Conservation (phyloP, 2,888 invertebrate species). For the Anarsia innoxiella region DNA sequence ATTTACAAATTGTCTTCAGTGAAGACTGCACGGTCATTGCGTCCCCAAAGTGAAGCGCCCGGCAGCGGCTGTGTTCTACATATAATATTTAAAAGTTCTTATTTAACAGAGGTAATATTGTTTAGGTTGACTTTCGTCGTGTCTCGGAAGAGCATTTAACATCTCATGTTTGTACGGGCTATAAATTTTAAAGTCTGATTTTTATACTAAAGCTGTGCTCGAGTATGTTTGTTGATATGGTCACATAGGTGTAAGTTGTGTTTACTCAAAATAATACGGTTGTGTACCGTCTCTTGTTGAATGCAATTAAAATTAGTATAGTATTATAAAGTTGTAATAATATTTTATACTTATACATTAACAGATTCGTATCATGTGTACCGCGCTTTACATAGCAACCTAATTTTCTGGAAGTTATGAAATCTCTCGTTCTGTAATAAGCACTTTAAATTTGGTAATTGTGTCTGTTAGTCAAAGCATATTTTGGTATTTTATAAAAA, state of each 20-base stretch:
- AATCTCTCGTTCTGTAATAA: slow-evolving; percentile 25
- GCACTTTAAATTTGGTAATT: slow-evolving; percentile 34
- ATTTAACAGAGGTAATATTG: slow-evolving; percentile 51
- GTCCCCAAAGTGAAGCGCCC: neutral
- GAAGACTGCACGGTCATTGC: neutral
- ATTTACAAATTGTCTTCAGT: slow-evolving; percentile 1
- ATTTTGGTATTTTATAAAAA: slow-evolving; percentile 63
- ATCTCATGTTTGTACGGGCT: slow-evolving; percentile 25
- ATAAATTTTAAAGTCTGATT: slow-evolving; percentile 60
- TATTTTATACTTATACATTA: slow-evolving; percentile 21
- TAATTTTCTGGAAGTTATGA: slow-evolving; percentile 18
- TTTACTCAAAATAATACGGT: slow-evolving; percentile 26
- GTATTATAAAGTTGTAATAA: slow-evolving; percentile 12
- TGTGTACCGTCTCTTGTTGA: slow-evolving; percentile 12
- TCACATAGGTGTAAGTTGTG: slow-evolving; percentile 45
- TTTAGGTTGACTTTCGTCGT: slow-evolving; percentile 41
- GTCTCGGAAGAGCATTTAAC: slow-evolving; percentile 20
- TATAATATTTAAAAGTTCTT: slow-evolving; percentile 32
- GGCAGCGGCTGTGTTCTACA: slow-evolving; percentile 6
- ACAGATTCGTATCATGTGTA: slow-evolving; percentile 14
- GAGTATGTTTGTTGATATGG: slow-evolving; percentile 43
- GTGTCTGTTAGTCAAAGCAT: slow-evolving; percentile 40
- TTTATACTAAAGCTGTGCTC: slow-evolving; percentile 49
- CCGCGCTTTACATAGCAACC: slow-evolving; percentile 19
- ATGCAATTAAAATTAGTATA: slow-evolving; percentile 18